Base-by-base conservation (phyloP, 2,113 vertebrate species). In the Columba janthina region DNA sequence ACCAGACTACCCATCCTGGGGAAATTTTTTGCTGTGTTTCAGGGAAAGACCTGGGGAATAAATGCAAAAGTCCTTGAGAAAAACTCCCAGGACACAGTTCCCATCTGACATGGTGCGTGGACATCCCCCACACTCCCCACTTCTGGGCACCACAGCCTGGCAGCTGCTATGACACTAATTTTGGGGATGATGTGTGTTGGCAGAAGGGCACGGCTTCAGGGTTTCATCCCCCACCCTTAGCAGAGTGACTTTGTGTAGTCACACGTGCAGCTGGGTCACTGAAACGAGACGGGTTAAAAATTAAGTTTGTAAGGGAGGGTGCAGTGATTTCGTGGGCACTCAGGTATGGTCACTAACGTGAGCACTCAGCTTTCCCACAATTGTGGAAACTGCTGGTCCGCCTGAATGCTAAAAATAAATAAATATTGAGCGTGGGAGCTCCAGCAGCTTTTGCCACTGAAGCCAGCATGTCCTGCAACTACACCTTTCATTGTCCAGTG, bases 91-190 rank as follows among this genome's bases (percentile, higher is more conserved):
- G 22, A 12, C n/a, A 46, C 21, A 62, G 8, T 19, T 84, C 24
- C 54, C 36, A n/a, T 15, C 26, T 22, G 58, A 42, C 20, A 11
- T 0, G 15, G n/a, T 25, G 16, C 12, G 1, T 25, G 50, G 40
- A n/a, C 0, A 0, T 54, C 7, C n/a, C 26, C 20, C 19, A 0
- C 17, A 1, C 34, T 62, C 66, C 32, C 31, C 38, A 10, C 5
- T 5, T 3, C 10, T 13, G 48, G 26, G 24, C 72, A 86, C 29
- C 38, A 32, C 9, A 29, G 74, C 7, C 21, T 25, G 71, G 58
- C 42, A 70, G 31, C 64, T 58, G 28, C 89, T 34, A 2, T 24
- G 38, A 10, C 17, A 2, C n/a, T 8, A 7, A 7, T 22, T 69
- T 7, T 5, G 0, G 15, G 19, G 28, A 22, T 78, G 69, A 9